Base-by-base conservation (phyloP, 2,797 vertebrate species). In the Acanthurus tractus region DNA sequence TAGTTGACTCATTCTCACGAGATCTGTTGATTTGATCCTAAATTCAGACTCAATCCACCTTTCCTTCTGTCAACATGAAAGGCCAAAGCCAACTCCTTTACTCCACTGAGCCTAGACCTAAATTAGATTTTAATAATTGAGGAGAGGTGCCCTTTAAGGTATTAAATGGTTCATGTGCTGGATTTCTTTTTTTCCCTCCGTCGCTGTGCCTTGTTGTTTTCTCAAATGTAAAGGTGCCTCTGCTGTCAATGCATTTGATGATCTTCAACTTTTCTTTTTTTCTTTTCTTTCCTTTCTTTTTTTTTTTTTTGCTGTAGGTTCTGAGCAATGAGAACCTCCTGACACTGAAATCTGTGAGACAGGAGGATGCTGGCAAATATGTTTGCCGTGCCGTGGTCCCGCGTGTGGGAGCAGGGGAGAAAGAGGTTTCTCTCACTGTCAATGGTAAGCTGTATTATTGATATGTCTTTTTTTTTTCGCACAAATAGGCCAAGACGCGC, bases 281-380 rank as follows among this genome's bases (percentile, higher is more conserved):
- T 64, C 64, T 85, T 66, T 67, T 38, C 73, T 1, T 81, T 71
- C 63, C n/a, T n/a, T n/a, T n/a, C n/a, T n/a, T 67, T 85, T 66
- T 67, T 29, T 34, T 81, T 70, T 64, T 67, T 85, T 66, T 67
- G 42, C 73, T 1, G 10, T 91, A 99, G 98, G 98, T 99, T 71
- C 95, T 99, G 64, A 99, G 98, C 94, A 99, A 99, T 0, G 97
- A 99, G 62, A 99, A 99, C 93, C 96, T 97, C 74, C 91, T 99
- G 91, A 97, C 96, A 0, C 93, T 99, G 79, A 98, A 97, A 91
- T 96, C 96, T 0, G 98, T 99, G 48, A 96, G 97, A 34, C 98
- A 99, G 85, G 98, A 99, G 71, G 98, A 99, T 1, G 98, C 98
- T 1, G 98, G 98, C 87, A 99, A 99, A 86, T 99, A 99, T 0